Evolutionary conservation across 2,888 invertebrate species (phyloP), one percentile per base, ranked within the genome.

Genomic region (Emmelina monodactyla): DNA sequence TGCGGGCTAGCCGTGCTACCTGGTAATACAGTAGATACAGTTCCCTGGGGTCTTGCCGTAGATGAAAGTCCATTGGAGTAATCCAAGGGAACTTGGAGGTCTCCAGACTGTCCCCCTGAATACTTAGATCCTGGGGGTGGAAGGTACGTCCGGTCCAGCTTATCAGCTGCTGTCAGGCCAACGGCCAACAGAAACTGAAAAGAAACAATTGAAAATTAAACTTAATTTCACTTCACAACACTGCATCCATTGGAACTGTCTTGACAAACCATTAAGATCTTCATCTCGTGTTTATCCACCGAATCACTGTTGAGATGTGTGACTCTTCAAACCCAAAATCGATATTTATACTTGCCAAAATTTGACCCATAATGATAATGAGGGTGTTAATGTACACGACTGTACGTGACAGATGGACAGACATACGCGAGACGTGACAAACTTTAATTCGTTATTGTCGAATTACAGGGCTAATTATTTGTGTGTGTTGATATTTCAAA

Each of bases 381-480:
- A 53, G 43, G 42, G 39, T 25, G 46, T 11, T n/a, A 3, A 25
- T 10, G 11, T 14, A 14, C 44, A 46, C 45, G 44, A 55, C 49
- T 38, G 43, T 47, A 66, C 72, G 70, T 73, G 71, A 70, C 59
- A 61, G 58, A 51, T 47, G 46, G 55, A 14, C 29, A 12, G 70
- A 70, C 60, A 60, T 57, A 62, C 61, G 48, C 40, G 52, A 53
- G 45, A 46, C 71, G 70, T 76, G 72, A 73, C 73, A 73, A 62
- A 58, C 52, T 47, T 49, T 55, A 69, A 71, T 73, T 70, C 65
- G 59, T 62, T 52, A 58, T 63, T 70, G 72, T 73, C 70, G 61
- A 54, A 55, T 40, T 48, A 45, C 46, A 51, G 49, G 55, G 47
- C 55, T 55, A 62, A 55, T 52, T 58, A 62, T 63, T 60, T n/a